Base-by-base conservation (phyloP, 2,797 vertebrate genomes). In the Darevskia nairensis region DNA sequence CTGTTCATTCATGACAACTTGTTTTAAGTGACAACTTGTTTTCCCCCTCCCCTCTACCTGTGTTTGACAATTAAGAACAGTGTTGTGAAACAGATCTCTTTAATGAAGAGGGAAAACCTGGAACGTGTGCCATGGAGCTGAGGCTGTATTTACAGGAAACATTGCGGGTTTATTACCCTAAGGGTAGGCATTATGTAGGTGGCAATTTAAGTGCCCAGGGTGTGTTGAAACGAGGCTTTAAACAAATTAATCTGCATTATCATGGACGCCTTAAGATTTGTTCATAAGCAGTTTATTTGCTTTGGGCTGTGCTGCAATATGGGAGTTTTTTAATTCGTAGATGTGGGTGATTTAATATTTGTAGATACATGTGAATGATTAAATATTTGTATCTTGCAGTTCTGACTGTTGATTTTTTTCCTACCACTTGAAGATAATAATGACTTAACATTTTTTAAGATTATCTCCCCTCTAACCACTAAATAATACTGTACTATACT, bases 41-140 rank as follows among this genome's bases (percentile, higher is more conserved):
- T 17, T 11, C 4, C 13, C 91, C 89, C 94, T 91, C 94, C 90
- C 89, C 89, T 89, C 85, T 75, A 68, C 94, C 91, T 91, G 81
- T 44, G 82, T 90, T 88, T 2, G 19, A 94, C 94, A 94, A 94
- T 89, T 87, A 87, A 82, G 86, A 87, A 86, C 84, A 80, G 59
- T 83, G 89, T 64, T 78, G 86, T 89, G 59, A 87, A 94, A 88
- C 89, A 92, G 86, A 86, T 88, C 91, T 89, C 83, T 35, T 21
- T 15, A 44, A 41, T 11, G 23, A 74, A 80, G n/a, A 74, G 17
- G 27, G 10, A 25, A 44, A 11, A 25, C 5, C 15, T 39, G 76
- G 8, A 29, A 13, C 6, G 25, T 4, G 11, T 21, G 29, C 29
- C 7, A 35, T 13, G 3, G 9, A 23, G 8, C 15, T 10, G 19